These are phyloP conservation scores for Gadopsis marmoratus DNA, from an alignment of 2,797 vertebrate species.

Conservation along the genomic window DNA sequence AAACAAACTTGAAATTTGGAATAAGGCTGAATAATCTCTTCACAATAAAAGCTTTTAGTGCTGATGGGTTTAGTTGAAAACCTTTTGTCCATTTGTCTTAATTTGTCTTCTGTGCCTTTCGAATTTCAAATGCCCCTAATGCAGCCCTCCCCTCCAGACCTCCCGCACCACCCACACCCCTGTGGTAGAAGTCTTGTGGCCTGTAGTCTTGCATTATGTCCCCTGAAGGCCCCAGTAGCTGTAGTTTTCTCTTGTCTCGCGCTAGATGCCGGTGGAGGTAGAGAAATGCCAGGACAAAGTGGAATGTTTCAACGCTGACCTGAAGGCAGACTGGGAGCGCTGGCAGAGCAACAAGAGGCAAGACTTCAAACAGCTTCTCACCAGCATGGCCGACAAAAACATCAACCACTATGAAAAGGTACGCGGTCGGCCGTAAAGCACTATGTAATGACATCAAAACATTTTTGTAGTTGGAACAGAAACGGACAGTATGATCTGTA, in stretches of 20 bases:
- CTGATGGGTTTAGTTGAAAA: neutral
- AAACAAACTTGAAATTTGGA: neutral
- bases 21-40: neutral
- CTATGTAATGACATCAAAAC: neutral
- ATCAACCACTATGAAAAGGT: constrained; percentile 98
- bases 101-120: neutral
- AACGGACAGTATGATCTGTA: neutral
- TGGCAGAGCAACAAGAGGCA: constrained; percentile 98
- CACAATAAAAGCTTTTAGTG: neutral
- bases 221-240: constrained; percentile 55
- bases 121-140: neutral
- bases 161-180: constrained; percentile 14
- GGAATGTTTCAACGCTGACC: constrained; percentile 97
- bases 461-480: neutral
- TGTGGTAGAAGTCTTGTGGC: neutral
- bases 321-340: constrained; percentile 99
- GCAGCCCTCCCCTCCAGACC: neutral
- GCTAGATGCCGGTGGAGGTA: constrained; percentile 92
- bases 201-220: constrained; percentile 24
- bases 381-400: constrained; percentile 96
- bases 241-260: constrained; percentile 48
- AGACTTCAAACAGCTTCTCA: constrained; percentile 96
- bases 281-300: constrained; percentile 96
- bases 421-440: neutral
- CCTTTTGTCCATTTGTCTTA: neutral